A percentile compares a stretch with the other conserved stretches of the same genome.
These are phyloP conservation scores for Heterotis niloticus DNA, from an alignment of 2,113 vertebrate species.

Conservation along the genomic window DNA sequence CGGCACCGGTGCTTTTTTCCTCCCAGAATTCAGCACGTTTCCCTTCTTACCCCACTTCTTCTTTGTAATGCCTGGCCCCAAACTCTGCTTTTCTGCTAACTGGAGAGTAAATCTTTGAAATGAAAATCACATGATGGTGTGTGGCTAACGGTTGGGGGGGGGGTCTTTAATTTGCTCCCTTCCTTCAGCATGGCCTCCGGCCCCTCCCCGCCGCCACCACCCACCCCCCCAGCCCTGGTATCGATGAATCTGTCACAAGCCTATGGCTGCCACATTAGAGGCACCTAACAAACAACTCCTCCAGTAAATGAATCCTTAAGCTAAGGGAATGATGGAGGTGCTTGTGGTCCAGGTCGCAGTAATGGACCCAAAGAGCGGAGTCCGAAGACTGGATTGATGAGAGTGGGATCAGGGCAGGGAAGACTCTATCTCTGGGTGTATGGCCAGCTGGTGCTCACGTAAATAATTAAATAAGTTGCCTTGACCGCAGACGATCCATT, in stretches of 20 bases:
- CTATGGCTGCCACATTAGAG: slow-evolving; percentile 27
- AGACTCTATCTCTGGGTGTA: background rate
- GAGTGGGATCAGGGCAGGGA: background rate
- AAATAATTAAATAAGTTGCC: slow-evolving; percentile 17
- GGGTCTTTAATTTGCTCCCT: slow-evolving; percentile 31
- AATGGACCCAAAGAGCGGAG: slow-evolving; percentile 23
- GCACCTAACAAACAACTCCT: slow-evolving; percentile 27
- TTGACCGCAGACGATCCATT: background rate
- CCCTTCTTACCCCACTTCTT: background rate
- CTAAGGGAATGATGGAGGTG: slow-evolving; percentile 35
- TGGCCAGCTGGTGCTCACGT: slow-evolving; percentile 1
- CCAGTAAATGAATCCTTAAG: slow-evolving; percentile 39
- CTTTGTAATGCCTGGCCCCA: background rate
- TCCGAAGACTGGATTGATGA: slow-evolving; percentile 38
- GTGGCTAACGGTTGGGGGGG: slow-evolving; percentile 9
- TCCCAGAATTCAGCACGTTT: background rate
- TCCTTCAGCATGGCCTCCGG: background rate
- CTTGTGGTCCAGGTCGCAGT: slow-evolving; percentile 26
- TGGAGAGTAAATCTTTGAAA: slow-evolving; percentile 23
- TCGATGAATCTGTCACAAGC: slow-evolving; percentile 23
- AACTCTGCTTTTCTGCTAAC: slow-evolving; percentile 10
- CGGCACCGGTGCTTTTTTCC: background rate
- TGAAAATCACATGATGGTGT: slow-evolving; percentile 23
- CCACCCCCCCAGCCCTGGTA: background rate
- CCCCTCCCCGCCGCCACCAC: too few relatives aligned